Conservation (phyloP, 1,140 invertebrate species). For the Hylyphantes graminicola region DNA sequence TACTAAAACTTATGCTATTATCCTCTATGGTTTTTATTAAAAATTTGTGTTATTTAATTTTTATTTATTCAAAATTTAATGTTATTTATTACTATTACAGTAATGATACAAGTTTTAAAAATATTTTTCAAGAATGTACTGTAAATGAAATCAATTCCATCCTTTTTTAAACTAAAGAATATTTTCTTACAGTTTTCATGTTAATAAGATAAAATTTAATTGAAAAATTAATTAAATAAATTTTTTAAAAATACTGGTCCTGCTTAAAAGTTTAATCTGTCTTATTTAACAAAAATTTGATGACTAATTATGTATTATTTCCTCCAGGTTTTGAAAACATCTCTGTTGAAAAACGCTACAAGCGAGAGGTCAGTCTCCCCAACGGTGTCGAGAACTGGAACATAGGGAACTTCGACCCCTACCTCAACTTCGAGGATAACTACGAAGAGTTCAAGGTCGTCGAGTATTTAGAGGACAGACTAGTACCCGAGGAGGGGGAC, state of each 20-base stretch:
- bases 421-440: conserved; percentile 46
- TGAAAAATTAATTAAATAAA: too few species aligned
- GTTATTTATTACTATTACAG: too few species aligned
- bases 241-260: too few species aligned
- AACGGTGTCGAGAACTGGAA: conserved; percentile 39
- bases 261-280: too few species aligned
- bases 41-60: too few species aligned
- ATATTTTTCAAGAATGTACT: background rate
- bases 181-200: too few species aligned
- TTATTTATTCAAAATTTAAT: too few species aligned
- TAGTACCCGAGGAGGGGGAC: conserved; percentile 47
- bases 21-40: too few species aligned
- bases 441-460: conserved; percentile 18
- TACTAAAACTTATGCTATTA: too few species aligned
- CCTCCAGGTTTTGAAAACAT: conserved; percentile 47
- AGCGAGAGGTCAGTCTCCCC: conserved; percentile 32
- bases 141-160: too few species aligned
- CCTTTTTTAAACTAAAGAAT: too few species aligned
- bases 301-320: background rate
- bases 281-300: background rate
- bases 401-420: conserved; percentile 25
- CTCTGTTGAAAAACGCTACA: conserved; percentile 5
- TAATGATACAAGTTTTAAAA: background rate
- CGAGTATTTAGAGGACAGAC: conserved; percentile 40
- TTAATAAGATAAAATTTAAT: too few species aligned